These are phyloP conservation scores for Drosophila saltans DNA, from an alignment of 1,140 invertebrate species.

Conservation along the genomic window DNA sequence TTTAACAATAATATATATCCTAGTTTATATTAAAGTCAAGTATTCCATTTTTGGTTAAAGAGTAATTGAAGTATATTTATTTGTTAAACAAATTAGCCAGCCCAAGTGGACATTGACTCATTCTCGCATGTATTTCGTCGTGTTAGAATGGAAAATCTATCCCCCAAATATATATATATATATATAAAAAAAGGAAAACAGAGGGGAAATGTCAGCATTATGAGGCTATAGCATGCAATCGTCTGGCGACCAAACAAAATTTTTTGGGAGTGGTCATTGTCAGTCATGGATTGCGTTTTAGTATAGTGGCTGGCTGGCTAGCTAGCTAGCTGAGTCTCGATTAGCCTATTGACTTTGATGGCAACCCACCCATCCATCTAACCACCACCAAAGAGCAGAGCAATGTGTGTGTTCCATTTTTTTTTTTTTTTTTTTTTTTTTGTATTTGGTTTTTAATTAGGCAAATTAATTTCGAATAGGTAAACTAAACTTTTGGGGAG, in stretches of 20 bases:
- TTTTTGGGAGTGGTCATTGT: conserved; percentile 25
- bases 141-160: conserved; percentile 10
- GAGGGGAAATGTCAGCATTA: conserved; percentile 26
- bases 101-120: conserved; percentile 39
- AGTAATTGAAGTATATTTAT: conserved; percentile 51
- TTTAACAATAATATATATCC: too few relatives aligned
- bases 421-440: too few relatives aligned
- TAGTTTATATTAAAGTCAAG: too few relatives aligned
- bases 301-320: background rate
- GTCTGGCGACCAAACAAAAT: background rate
- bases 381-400: background rate
- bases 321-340: conserved; percentile 25
- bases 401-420: too few relatives aligned
- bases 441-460: conserved; percentile 64
- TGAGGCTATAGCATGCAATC: conserved; percentile 50
- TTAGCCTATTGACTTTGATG: conserved; percentile 47
- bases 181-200: conserved; percentile 5
- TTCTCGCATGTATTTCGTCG: conserved; percentile 29
- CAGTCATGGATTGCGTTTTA: conserved; percentile 32
- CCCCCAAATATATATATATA: conserved; percentile 14
- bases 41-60: background rate
- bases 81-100: conserved; percentile 69
- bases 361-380: background rate
- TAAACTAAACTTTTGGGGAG: conserved; percentile 18
- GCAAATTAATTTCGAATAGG: conserved; percentile 64